These are phyloP conservation scores for Globia sparganii DNA, from an alignment of 2,888 invertebrate genomes.

Conservation along the genomic window DNA sequence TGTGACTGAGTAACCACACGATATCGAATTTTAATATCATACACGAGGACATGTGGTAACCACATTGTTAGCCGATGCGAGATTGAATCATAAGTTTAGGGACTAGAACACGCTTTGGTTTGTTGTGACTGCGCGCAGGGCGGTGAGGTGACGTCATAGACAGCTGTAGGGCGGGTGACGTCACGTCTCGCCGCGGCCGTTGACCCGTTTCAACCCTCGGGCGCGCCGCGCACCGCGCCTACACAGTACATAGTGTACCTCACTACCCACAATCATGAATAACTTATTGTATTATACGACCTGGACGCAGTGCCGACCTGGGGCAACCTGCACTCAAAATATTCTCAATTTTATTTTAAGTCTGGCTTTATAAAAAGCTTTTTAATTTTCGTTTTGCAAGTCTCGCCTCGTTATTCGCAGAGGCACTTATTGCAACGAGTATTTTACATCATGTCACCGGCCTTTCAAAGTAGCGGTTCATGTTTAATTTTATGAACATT, in stretches of 20 bases:
- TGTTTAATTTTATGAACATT: constrained; percentile 39
- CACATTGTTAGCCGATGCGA: constrained; percentile 76
- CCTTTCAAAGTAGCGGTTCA: constrained; percentile 34
- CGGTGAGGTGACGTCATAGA: constrained; percentile 86
- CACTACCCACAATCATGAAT: constrained; percentile 83
- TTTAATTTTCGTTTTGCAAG: constrained; percentile 35
- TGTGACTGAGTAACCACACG: constrained; percentile 79
- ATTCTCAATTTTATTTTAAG: constrained; percentile 58
- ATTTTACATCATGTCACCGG: constrained; percentile 41
- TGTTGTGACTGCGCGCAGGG: constrained; percentile 76
- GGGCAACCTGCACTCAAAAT: constrained; percentile 83
- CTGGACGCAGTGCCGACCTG: constrained; percentile 83
- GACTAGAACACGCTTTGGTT: constrained; percentile 80
- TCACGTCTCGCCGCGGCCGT: constrained; percentile 85
- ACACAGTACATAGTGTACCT: constrained; percentile 63
- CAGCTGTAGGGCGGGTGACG: constrained; percentile 90
- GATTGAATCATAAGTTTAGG: constrained; percentile 80
- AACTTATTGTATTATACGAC: constrained; percentile 81
- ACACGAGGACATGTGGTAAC: constrained; percentile 83
- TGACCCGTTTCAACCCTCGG: constrained; percentile 84
- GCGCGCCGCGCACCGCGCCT: constrained; percentile 75
- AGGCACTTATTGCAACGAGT: constrained; percentile 33
- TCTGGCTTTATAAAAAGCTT: constrained; percentile 29
- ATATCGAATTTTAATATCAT: constrained; percentile 81
- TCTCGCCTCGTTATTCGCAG: constrained; percentile 36